phyloP scores from a whole-genome alignment of 2,888 invertebrate genomes.

The Nemapogon koenigi region DNA sequence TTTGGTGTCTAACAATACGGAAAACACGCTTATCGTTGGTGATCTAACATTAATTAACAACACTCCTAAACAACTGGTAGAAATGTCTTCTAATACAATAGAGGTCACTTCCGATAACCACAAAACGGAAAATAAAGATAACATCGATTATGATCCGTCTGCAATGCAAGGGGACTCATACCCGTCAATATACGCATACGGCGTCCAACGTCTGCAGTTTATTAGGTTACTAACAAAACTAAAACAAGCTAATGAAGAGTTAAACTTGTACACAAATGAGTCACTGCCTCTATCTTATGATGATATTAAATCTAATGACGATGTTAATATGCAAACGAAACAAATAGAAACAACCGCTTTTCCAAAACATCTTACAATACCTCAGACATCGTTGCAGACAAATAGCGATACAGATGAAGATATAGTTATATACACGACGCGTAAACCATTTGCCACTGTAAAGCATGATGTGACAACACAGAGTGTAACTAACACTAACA shows the following conservation, averaged over 20 bases:
- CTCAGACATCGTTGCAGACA: not conserved
- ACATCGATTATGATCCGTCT: constrained; percentile 44
- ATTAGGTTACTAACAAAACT: constrained; percentile 40
- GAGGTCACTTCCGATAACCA: too few species aligned
- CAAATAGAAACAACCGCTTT: constrained; percentile 18
- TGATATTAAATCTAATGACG: constrained; percentile 40
- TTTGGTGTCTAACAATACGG: constrained; percentile 35
- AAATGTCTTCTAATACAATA: too few species aligned
- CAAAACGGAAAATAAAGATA: constrained; percentile 16
- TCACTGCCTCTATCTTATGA: constrained; percentile 28
- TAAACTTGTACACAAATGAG: constrained; percentile 45
- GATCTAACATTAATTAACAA: constrained; percentile 27
- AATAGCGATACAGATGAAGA: constrained; percentile 15
- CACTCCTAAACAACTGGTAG: not conserved
- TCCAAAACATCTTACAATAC: constrained; percentile 12
- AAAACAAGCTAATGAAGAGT: constrained; percentile 40
- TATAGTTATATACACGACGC: constrained; percentile 23
- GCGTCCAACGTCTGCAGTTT: constrained; percentile 47
- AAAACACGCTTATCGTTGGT: constrained; percentile 31
- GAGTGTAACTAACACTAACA: constrained; percentile 25
- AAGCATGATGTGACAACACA: constrained; percentile 33
- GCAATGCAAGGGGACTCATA: constrained; percentile 50
- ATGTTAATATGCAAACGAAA: constrained; percentile 18
- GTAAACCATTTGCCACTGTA: constrained; percentile 26
- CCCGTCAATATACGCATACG: constrained; percentile 45